Base-by-base conservation (phyloP, 2,888 invertebrate species). In the Oscheius myriophilus region DNA sequence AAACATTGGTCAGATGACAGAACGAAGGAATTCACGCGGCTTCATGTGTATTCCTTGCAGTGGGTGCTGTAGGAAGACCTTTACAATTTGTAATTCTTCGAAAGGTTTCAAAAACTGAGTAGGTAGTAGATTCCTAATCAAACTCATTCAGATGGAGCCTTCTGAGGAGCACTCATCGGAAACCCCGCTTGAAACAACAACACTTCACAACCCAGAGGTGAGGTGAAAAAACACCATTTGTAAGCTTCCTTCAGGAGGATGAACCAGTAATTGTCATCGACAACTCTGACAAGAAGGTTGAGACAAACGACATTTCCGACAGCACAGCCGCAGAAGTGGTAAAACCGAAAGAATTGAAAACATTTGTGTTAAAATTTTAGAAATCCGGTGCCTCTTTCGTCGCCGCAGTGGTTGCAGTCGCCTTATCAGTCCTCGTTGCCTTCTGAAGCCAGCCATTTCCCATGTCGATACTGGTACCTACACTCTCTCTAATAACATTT, bases 261-360 rank as follows among this genome's bases (percentile, higher is more conserved):
- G 63, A 63, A 23, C 63, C 63, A 18, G 63, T 63, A 21, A 63
- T 63, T 53, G 63, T 63, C 21, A 52, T 63, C 41, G 63, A 63
- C 33, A 41, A 63, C 51, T 52, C 39, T 4, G 63, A 63, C 7
- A 63, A 63, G 25, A 43, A 33, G n/a, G 52, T 42, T 1, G 63
- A 63, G 9, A 53, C 33, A 2, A 41, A 63, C 46, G 46, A 46
- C 26, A 61, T 61, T 39, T 49, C 16, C 57, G 57, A 57, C 14
- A 57, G 57, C 57, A 57, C 57, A 18, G 57, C 41, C 18, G 43
- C 57, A 49, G 61, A 45, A 49, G 61, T 61, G 61, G 61, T 61
- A 33, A 61, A 42, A 18, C 12, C 33, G 3, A 6, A 3, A 33
- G 33, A 33, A 9, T n/a, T n/a, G 33, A 33, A 33, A 33, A 33